Base-by-base conservation (phyloP, 2,113 vertebrate genomes). In the Myocastor coypus region DNA sequence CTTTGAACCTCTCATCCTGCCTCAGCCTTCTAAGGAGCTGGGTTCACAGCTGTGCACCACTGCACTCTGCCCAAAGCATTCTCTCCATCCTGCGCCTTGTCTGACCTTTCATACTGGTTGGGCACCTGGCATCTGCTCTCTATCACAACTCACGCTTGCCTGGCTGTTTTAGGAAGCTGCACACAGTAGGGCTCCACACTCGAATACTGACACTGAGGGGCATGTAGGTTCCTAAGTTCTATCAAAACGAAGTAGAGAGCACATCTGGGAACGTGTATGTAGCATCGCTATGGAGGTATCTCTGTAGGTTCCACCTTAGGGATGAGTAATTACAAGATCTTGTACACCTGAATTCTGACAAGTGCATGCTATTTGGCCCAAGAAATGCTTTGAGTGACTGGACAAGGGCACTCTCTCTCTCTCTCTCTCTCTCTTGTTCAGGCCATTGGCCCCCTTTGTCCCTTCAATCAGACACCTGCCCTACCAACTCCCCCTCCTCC, bases 211-310 rank as follows among this genome's bases (percentile, higher is more conserved):
- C 52, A 14, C 5, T 82, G 28, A 95, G 37, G 42, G 73, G 19
- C 71, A 69, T 68, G 75, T 40, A 34, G 32, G 20, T 57, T 82
- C 28, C n/a, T 19, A 78, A n/a, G 42, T n/a, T 84, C 37, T 30
- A 82, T 46, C 68, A 69, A 92, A 97, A 87, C 69, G 86, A 78
- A 91, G 83, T 34, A 6, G 12, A 75, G 26, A 40, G 40, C 77
- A 89, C 77, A 77, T 32, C 28, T 40, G 77, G 59, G 89, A 61
- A 63, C 28, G 34, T 26, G 46, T 10, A 46, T 59, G 82, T 61
- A 84, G 68, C 55, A 34, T 63, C 42, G 9, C 26, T 37, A 55
- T 40, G n/a, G 81, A 32, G 8, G 11, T 52, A 89, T 52, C 52
- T 77, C 59, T 82, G 17, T 52, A 64, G 20, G 34, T 52, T 96